Conservation (phyloP, 1,140 invertebrate species). For the Apis dorsata region DNA sequence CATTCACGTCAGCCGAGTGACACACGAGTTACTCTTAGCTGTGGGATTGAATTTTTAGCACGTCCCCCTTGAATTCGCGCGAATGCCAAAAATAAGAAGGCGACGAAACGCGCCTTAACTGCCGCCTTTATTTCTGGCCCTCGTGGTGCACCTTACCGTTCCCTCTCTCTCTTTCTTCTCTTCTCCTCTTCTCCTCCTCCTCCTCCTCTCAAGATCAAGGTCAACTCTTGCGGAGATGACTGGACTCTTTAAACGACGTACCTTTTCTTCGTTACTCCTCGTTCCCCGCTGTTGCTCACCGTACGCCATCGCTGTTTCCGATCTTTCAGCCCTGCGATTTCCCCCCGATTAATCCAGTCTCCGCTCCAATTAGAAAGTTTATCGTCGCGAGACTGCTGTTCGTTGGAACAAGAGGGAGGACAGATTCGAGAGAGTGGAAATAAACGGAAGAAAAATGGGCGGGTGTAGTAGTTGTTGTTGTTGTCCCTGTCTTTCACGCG, state of each 20-base stretch:
- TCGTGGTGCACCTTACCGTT: conserved; percentile 71
- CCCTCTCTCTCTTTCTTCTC: conserved; percentile 38
- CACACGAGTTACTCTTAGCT: conserved; percentile 19
- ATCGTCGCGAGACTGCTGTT: conserved; percentile 22
- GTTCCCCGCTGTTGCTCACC: not conserved
- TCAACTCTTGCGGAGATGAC: conserved; percentile 75
- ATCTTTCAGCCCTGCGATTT: not conserved
- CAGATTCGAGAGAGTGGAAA: not conserved
- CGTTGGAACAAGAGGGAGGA: not conserved
- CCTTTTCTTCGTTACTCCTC: conserved; percentile 67
- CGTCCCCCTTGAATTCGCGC: conserved; percentile 40
- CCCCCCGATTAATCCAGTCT: not conserved
- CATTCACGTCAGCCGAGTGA: not conserved
- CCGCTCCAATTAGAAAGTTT: conserved; percentile 33
- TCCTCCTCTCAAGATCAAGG: conserved; percentile 76
- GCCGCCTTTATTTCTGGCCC: conserved; percentile 72
- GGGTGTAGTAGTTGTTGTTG: not conserved
- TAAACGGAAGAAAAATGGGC: not conserved
- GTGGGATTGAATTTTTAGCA: conserved; percentile 26
- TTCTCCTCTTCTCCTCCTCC: conserved; percentile 29
- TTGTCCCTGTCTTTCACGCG: not conserved
- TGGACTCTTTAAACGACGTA: conserved; percentile 76
- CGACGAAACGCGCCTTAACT: conserved; percentile 70
- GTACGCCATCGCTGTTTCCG: not conserved
- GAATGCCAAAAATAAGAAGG: conserved; percentile 53